Conservation (phyloP, 2,888 invertebrate genomes). For the Lasius platythorax region DNA sequence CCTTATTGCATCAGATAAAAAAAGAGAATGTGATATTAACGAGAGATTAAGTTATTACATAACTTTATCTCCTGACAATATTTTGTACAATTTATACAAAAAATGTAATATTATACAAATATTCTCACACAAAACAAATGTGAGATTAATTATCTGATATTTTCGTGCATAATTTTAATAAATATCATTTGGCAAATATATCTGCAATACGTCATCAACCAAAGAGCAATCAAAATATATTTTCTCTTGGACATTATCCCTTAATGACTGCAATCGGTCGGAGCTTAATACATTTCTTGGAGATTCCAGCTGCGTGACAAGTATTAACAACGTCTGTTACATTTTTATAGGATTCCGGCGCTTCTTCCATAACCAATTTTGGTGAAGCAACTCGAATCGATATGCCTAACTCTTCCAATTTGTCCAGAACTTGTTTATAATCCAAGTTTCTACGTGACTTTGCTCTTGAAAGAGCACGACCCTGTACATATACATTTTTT, state of each 20-base stretch:
- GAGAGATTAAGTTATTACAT: neutral
- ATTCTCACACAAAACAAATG: neutral
- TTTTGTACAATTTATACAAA: constrained; percentile 19
- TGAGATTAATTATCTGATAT: neutral
- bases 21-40: neutral
- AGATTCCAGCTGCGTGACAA: constrained; percentile 98
- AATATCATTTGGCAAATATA: constrained; percentile 20
- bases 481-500: constrained; percentile 87
- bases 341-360: constrained; percentile 99
- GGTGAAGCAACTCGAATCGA: constrained; percentile 99
- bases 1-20: neutral
- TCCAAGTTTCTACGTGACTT: constrained; percentile 98
- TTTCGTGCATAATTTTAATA: neutral
- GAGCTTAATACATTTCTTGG: constrained; percentile 98
- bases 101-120: constrained; percentile 1
- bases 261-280: constrained; percentile 99
- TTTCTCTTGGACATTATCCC: constrained; percentile 87
- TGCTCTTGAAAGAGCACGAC: constrained; percentile 97
- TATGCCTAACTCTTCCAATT: constrained; percentile 94
- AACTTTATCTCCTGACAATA: neutral
- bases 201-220: neutral
- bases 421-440: constrained; percentile 95
- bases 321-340: constrained; percentile 99
- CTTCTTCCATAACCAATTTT: constrained; percentile 99
- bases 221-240: constrained; percentile 1